Percentiles rank a stretch among this genome's conserved stretches.
Conservation (phyloP, 2,113 vertebrate genomes). For the Xenus cinereus region DNA sequence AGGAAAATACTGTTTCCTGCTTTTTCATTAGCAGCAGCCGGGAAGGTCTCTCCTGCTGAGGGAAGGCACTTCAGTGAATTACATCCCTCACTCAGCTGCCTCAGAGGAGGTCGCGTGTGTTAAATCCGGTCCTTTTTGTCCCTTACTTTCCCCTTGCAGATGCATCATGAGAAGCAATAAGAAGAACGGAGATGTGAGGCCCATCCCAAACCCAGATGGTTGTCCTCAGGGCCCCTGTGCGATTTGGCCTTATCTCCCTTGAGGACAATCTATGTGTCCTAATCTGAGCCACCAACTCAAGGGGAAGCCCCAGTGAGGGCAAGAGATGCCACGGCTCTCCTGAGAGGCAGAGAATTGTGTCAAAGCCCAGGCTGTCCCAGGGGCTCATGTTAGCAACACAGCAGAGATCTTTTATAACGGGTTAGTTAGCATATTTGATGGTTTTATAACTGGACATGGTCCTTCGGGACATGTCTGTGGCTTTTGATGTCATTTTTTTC, state of each 20-base stretch:
- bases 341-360: not conserved
- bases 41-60: slow-evolving; percentile 5
- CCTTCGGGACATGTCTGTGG: not conserved
- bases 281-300: not conserved
- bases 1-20: slow-evolving; percentile 41
- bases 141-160: not conserved
- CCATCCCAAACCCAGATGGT: not conserved
- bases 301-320: not conserved
- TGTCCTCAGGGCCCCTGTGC: not conserved
- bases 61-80: slow-evolving; percentile 27
- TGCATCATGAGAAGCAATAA: not conserved
- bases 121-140: not conserved
- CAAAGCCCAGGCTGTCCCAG: not conserved
- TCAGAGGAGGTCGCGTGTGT: not conserved
- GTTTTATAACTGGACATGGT: not conserved
- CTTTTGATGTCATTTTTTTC: not conserved
- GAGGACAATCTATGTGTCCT: not conserved
- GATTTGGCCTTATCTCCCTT: not conserved
- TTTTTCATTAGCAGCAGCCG: not conserved
- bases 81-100: not conserved
- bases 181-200: not conserved
- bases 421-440: not conserved
- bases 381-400: not conserved
- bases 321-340: not conserved
- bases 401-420: not conserved